A percentile compares a stretch with the other conserved stretches of the same genome.
Conservation (phyloP, 2,797 vertebrate species). For the Sebastes taczanowskii region DNA sequence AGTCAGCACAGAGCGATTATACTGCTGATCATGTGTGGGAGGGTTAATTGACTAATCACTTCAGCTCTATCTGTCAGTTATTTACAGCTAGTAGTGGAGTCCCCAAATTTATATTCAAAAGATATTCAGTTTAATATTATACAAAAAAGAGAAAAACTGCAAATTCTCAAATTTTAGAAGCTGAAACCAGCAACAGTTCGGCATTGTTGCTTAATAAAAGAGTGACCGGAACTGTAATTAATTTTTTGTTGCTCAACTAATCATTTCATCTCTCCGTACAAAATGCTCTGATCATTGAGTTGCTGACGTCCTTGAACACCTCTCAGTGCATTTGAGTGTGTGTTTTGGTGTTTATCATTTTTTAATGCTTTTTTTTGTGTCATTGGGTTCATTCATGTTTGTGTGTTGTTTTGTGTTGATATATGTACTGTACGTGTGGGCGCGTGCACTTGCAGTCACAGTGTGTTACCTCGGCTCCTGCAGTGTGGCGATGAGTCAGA, state of each 20-base stretch:
- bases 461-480: conserved; percentile 53
- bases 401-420: conserved; percentile 26
- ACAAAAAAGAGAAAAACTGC: background rate
- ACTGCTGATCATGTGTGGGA: no score
- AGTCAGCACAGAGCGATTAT: no score
- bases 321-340: background rate
- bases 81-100: background rate
- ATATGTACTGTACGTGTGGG: conserved; percentile 42
- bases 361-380: conserved; percentile 1
- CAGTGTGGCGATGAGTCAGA: conserved; percentile 66
- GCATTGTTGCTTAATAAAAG: background rate
- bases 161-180: background rate
- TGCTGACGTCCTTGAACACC: background rate
- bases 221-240: background rate
- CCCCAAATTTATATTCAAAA: background rate
- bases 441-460: conserved; percentile 50
- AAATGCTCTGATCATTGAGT: background rate
- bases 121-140: background rate
- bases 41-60: background rate
- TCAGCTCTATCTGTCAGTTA: background rate
- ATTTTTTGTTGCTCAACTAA: background rate
- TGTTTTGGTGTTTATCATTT: conserved; percentile 10
- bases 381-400: conserved; percentile 44
- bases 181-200: background rate
- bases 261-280: background rate